Evolutionary conservation across 2,797 vertebrate species (phyloP), one percentile per base, ranked within the genome.

Genomic region (Galagoides demidoff): DNA sequence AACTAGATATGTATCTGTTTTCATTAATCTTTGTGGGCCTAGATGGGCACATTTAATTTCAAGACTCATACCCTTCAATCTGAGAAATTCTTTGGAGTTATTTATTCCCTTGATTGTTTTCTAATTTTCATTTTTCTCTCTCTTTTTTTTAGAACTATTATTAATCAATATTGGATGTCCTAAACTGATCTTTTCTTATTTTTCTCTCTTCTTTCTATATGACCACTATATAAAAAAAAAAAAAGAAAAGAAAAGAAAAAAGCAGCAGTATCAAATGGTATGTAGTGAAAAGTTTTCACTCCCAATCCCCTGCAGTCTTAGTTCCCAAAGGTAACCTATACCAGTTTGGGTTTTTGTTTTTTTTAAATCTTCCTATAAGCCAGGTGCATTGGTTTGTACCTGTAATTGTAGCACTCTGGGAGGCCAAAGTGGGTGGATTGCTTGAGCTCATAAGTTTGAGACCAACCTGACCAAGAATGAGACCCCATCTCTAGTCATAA

Each of bases 61-160:
- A 92, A 73, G 37, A 64, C 37, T 14, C 25, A 9, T 78, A 9
- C 74, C 52, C 23, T 83, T 94, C 34, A 77, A 14, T 52, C 25
- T 49, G 84, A 74, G 55, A 92, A 74, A 66, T 81, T 90, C 63
- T 71, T 92, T 74, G 74, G 57, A 73, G 17, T 85, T 85, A 29
- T 29, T 85, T 85, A 29, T 29, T 85, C 27, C 11, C 64, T 52
- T 94, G 63, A 61, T 39, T 1, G 85, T 78, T 66, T 74, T 39
- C 20, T 85, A 31, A 27, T 93, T 88, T 92, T 85, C 9, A 9
- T 73, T 59, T 81, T 78, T 70, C 39, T 92, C 49, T 79, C 55
- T 59, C 11, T 45, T 1, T 73, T 81, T 94, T 71, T 63, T 64
- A 43, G 61, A 93, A 71, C 37, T 63, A 29, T 25, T 70, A 0